Percentiles rank a stretch among this genome's conserved stretches.
Conservation (phyloP, 2,797 vertebrate species). For the Sylvia borin region DNA sequence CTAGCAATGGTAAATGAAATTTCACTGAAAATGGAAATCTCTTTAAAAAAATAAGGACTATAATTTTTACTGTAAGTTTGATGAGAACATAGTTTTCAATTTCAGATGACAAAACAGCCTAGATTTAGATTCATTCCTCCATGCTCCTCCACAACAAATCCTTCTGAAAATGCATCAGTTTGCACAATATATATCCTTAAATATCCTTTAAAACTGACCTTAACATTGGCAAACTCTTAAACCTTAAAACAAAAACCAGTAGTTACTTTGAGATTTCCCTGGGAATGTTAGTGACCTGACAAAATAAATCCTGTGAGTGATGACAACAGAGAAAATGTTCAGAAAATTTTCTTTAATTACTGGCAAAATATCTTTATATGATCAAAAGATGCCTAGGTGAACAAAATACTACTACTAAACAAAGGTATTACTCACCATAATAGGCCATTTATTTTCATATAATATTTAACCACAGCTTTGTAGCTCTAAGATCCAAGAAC, state of each 20-base stretch:
- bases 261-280: background rate
- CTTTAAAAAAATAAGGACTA: background rate
- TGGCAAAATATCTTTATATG: background rate
- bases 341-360: background rate
- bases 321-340: background rate
- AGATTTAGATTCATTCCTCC: background rate
- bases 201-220: background rate
- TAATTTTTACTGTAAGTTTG: background rate
- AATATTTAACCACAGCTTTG: background rate
- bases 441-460: background rate
- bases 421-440: accelerated
- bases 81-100: background rate
- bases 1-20: background rate
- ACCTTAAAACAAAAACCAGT: background rate
- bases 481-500: background rate
- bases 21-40: background rate
- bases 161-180: background rate
- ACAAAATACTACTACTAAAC: background rate
- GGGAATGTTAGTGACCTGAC: background rate
- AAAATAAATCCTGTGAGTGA: background rate
- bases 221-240: background rate
- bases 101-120: background rate
- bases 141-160: accelerated
- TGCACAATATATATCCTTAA: background rate
- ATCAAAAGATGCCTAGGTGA: background rate